Base-by-base conservation (phyloP, 2,888 invertebrate species). In the Penaeus monodon region DNA sequence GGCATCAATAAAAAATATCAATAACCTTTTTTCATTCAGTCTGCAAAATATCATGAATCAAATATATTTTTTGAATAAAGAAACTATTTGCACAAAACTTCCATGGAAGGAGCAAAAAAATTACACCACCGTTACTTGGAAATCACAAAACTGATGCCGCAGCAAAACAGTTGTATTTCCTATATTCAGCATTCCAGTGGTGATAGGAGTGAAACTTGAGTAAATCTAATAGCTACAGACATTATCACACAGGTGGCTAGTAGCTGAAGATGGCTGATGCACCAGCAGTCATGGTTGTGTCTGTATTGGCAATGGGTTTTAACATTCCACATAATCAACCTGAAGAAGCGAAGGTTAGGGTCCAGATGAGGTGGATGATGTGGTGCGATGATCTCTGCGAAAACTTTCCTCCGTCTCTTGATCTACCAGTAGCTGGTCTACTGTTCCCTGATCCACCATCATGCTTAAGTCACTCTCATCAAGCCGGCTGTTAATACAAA, bases 361-460 rank as follows among this genome's bases (percentile, higher is more conserved):
- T 22, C 80, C 81, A 44, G 82, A 65, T 14, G 82, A 68, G 70
- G 81, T 88, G 70, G 82, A 78, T 20, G 88, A 68, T 38, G 86
- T 79, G 80, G 80, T 79, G n/a, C 88, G 85, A 76, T 86, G 86
- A 76, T 88, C 88, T 33, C 88, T 77, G 12, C 88, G 88, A 70
- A 88, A 88, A 68, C 88, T 86, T 64, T 88, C 88, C 80, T 88
- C 88, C 3, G 88, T 88, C 78, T 88, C 88, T 57, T 86, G 85
- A 49, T 88, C 88, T 68, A 88, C 88, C 63, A 88, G 81, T 27
- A 88, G 65, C 81, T 88, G 88, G 79, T 86, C 88, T 66, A 88
- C 86, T 12, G 88, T 76, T 24, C 79, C 73, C 38, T 83, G 83
- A 38, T 83, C 86, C 83, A 87, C 86, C 86, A 87, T 87, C 85